These are phyloP conservation scores for Chaetogeoica ovagalla DNA, from an alignment of 2,888 invertebrate genomes.

Conservation along the genomic window DNA sequence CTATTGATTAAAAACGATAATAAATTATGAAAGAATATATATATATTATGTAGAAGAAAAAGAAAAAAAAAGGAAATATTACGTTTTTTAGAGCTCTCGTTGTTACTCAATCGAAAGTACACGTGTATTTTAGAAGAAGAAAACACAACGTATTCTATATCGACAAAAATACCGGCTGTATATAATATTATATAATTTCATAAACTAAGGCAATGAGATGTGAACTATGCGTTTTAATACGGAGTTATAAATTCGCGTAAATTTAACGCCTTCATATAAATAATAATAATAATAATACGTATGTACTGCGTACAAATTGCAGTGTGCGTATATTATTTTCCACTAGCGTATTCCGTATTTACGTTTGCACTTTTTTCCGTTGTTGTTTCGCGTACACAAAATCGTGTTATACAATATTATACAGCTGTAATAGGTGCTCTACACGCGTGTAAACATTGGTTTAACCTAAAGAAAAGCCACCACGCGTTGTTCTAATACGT, in stretches of 20 bases:
- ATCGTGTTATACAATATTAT: background rate
- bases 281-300: too few species aligned
- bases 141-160: too few species aligned
- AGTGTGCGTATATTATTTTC: background rate
- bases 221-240: too few species aligned
- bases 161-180: too few species aligned
- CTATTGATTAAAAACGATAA: conserved; percentile 16
- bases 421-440: background rate
- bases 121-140: too few species aligned
- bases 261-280: too few species aligned
- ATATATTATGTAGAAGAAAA: background rate
- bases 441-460: background rate
- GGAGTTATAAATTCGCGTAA: too few species aligned
- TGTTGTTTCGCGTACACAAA: background rate
- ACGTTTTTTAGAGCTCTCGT: too few species aligned
- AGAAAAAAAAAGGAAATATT: background rate
- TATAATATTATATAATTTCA: too few species aligned
- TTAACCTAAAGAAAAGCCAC: background rate
- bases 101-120: too few species aligned
- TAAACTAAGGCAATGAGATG: too few species aligned
- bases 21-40: background rate
- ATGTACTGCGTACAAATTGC: too few species aligned
- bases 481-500: conserved; percentile 3
- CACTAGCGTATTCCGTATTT: background rate
- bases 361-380: background rate